Evolutionary conservation across 1,140 invertebrate species (phyloP).

Genomic region (Drosophila setifemur): DNA sequence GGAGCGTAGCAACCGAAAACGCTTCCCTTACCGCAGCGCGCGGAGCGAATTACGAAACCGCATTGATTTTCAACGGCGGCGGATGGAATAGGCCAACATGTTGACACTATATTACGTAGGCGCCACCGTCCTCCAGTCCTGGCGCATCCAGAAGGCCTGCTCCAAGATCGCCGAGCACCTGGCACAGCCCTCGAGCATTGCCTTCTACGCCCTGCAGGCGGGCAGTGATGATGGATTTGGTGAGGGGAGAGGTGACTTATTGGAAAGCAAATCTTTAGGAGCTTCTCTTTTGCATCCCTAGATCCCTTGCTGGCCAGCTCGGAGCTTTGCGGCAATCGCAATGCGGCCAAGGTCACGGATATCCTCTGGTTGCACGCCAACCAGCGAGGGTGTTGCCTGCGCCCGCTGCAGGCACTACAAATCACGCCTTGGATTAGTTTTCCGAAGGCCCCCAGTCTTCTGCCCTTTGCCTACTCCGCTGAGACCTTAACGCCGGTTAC

Average conservation of each 20-base stretch:
- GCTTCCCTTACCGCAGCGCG: slow-evolving; percentile 17
- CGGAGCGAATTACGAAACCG: slow-evolving; percentile 59
- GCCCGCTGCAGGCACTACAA: slow-evolving; percentile 82
- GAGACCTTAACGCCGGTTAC: slow-evolving; percentile 27
- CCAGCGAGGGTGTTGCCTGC: slow-evolving; percentile 83
- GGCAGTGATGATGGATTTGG: slow-evolving; percentile 71
- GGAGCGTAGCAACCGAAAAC: slow-evolving; percentile 41
- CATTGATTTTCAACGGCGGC: slow-evolving; percentile 55
- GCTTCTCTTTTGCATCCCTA: not conserved
- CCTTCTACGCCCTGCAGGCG: slow-evolving; percentile 79
- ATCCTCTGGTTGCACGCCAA: slow-evolving; percentile 84
- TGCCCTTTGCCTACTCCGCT: slow-evolving; percentile 63
- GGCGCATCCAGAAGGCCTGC: slow-evolving; percentile 84
- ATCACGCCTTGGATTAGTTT: slow-evolving; percentile 80
- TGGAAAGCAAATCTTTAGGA: no score
- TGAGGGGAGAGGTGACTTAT: no score
- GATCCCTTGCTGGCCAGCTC: slow-evolving; percentile 83
- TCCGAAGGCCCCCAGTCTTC: slow-evolving; percentile 50
- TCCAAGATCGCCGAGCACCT: slow-evolving; percentile 82
- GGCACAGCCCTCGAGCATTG: slow-evolving; percentile 77
- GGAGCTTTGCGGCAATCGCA: slow-evolving; percentile 83
- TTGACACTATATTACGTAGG: slow-evolving; percentile 87
- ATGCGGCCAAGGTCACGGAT: slow-evolving; percentile 83
- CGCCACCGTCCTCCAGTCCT: slow-evolving; percentile 87
- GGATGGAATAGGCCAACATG: slow-evolving; percentile 53